Evolutionary conservation across 2,113 vertebrate genomes (phyloP), one percentile per base, ranked within the genome.

Genomic region (Boleophthalmus pectinirostris): DNA sequence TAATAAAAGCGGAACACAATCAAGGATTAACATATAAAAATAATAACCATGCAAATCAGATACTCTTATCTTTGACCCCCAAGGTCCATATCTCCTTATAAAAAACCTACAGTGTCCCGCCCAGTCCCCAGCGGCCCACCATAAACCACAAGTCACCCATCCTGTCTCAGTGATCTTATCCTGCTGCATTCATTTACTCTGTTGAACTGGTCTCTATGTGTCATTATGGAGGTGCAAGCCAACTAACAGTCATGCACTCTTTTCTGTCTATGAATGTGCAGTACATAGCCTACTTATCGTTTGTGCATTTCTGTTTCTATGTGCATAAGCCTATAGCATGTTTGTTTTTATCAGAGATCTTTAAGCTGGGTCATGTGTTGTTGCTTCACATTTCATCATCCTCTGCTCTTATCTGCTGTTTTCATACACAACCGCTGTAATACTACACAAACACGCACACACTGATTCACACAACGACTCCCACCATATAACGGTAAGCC

Each of bases 381-480:
- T 91, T 92, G 91, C 90, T 86, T 88, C 87, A 79, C 86, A 82
- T 91, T 92, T 92, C 91, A 92, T 92, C 91, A 92, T 87, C 79
- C 84, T 49, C 70, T 69, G 65, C 73, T 75, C 90, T 90, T 91
- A 91, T 92, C 89, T 90, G 81, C 87, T 86, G 82, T 87, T 89
- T 88, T 90, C 84, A 90, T 89, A 88, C 87, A 90, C 86, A 89
- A 85, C 84, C 83, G 82, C 89, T 85, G 86, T 91, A 91, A 90
- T 89, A 84, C 87, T 82, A 83, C 82, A 85, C 79, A 72, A 82
- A 80, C 84, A 82, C 79, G 79, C 75, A 69, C 43, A 54, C 71
- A 61, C 70, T 72, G 66, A 76, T 69, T 73, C 70, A 72, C 80
- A 83, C 35, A 83, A 73, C 80, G 75, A 87, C 88, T 86, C 88